phyloP scores from a whole-genome alignment of 2,797 vertebrate species.

The Myripristis jacobus region DNA sequence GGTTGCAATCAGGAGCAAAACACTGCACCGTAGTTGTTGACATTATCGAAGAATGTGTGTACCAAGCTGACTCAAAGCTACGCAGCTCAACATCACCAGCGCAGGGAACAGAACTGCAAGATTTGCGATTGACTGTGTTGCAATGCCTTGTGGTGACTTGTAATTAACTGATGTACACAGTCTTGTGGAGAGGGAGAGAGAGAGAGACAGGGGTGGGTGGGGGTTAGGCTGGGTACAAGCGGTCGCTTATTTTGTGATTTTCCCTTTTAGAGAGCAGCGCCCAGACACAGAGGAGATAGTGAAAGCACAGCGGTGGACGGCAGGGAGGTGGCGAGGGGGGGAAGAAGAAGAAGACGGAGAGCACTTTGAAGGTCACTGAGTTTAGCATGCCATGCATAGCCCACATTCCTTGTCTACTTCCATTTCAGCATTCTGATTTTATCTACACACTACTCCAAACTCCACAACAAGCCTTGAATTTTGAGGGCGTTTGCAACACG shows the following conservation, averaged over 20 bases:
- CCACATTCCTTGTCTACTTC: slow-evolving; percentile 66
- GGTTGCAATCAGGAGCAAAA: too few species aligned
- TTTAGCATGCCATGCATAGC: slow-evolving; percentile 70
- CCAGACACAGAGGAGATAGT: slow-evolving; percentile 9
- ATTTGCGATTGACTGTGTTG: too few species aligned
- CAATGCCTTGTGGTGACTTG: too few species aligned
- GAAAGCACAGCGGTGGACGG: slow-evolving; percentile 32
- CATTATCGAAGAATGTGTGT: too few species aligned
- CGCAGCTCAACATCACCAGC: too few species aligned
- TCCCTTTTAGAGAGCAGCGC: background rate
- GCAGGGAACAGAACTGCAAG: too few species aligned
- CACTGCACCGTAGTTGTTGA: too few species aligned
- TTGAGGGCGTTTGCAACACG: background rate
- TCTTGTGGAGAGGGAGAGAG: too few species aligned
- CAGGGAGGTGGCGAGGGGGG: slow-evolving; percentile 40
- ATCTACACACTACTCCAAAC: slow-evolving; percentile 54
- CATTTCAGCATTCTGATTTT: slow-evolving; percentile 64
- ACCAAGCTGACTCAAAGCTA: too few species aligned
- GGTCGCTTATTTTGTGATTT: background rate
- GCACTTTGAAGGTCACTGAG: slow-evolving; percentile 65
- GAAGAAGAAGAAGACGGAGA: slow-evolving; percentile 39
- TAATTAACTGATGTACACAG: too few species aligned
- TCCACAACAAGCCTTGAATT: slow-evolving; percentile 51
- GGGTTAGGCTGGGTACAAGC: background rate
- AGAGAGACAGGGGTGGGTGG: too few species aligned